Evolutionary conservation across 1,140 invertebrate species (phyloP).

Genomic region (Limonius californicus): DNA sequence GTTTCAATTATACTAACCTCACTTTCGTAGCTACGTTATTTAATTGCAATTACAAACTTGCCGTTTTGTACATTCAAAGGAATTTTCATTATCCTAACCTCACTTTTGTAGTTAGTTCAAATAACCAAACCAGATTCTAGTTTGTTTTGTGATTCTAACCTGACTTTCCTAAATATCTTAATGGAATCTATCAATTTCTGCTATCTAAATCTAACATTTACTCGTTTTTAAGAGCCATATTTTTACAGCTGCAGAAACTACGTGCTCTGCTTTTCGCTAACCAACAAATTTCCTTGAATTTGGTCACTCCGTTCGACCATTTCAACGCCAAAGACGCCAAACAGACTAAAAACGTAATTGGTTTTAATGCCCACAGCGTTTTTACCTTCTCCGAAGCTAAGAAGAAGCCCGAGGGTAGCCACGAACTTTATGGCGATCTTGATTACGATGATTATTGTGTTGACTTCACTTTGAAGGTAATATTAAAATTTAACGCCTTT

Average conservation of each 20-base stretch:
- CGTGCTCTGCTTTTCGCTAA: constrained; percentile 42
- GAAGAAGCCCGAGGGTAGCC: constrained; percentile 52
- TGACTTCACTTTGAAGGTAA: constrained; percentile 51
- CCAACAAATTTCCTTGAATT: constrained; percentile 31
- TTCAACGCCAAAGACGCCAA: constrained; percentile 43
- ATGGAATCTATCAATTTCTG: too few species aligned
- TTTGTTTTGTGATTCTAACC: too few species aligned
- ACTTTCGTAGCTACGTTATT: not conserved
- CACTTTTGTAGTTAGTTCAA: too few species aligned
- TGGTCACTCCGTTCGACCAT: constrained; percentile 36
- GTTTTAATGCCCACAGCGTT: constrained; percentile 52
- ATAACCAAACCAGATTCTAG: too few species aligned
- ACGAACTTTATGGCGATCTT: constrained; percentile 51
- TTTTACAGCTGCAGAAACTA: constrained; percentile 50
- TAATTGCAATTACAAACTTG: not conserved
- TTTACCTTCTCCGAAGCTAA: constrained; percentile 57
- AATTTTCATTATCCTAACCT: too few species aligned
- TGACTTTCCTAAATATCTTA: too few species aligned
- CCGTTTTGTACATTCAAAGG: too few species aligned
- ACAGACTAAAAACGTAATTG: constrained; percentile 50
- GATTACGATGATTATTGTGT: constrained; percentile 55
- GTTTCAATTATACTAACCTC: not conserved
- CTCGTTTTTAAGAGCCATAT: too few species aligned
- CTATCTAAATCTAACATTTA: too few species aligned
- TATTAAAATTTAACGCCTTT: too few species aligned